Evolutionary conservation across 2,797 vertebrate species (phyloP), one percentile per base, ranked within the genome.

Genomic region (Sardinella longiceps): DNA sequence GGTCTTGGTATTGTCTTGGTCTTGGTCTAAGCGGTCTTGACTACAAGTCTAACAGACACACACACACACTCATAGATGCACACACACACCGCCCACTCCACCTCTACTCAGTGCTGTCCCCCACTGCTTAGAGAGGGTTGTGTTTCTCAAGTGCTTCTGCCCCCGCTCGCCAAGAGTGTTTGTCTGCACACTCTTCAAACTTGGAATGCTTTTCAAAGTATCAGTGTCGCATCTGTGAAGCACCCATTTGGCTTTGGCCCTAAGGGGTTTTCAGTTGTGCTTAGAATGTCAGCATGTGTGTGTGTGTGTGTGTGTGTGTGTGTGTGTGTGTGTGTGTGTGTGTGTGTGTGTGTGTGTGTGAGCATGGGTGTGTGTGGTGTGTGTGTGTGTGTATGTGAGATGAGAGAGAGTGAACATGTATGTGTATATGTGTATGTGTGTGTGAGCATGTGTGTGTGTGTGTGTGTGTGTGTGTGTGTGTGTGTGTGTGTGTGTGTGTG

Each of bases 361-460:
- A n/a, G n/a, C n/a, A n/a, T n/a, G n/a, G n/a, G 60, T 66, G 25
- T 66, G 25, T 66, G 60, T 66, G n/a, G 60, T 66, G 60, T 66
- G 25, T 66, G 28, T 30, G 60, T 30, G 60, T 30, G n/a, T 30
- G 25, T 66, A 6, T 25, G n/a, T n/a, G n/a, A 45, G 45, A 48
- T n/a, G 46, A 48, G 46, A 1, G 46, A 48, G 46, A 48, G 46
- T 9, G 5, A 48, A 11, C 46, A 1, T 66, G 60, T 30, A 3
- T 45, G 60, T 66, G 48, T 10, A 1, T 50, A 30, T 70, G 14
- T 74, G 14, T 56, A 14, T 39, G 0, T 66, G 28, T 66, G 60
- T 66, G n/a, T 66, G 60, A 14, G n/a, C 30, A 25, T 30, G 60
- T 66, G 60, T 30, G 25, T 30, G 60, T 14, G 60, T 30, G 60